Conservation (phyloP, 1,140 invertebrate species). For the Campoletis sonorensis region DNA sequence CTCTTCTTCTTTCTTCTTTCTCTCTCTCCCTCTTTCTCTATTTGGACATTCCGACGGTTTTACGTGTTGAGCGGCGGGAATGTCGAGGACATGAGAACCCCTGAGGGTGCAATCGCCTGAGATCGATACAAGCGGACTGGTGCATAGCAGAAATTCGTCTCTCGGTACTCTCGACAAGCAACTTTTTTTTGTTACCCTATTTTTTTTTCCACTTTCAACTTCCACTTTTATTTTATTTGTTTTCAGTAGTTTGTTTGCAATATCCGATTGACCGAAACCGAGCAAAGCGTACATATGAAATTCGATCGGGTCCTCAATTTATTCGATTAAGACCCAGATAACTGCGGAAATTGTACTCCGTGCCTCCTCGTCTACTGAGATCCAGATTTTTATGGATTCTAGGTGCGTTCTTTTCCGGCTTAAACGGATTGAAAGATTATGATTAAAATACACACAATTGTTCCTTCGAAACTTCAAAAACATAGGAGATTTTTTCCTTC, state of each 20-base stretch:
- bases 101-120: slow-evolving; percentile 41
- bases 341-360: background rate
- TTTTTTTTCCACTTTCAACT: slow-evolving; percentile 15
- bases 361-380: background rate
- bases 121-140: slow-evolving; percentile 31
- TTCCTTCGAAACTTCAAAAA: no score
- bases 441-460: no score
- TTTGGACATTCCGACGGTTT: slow-evolving; percentile 41
- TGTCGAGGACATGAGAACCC: slow-evolving; percentile 55
- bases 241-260: background rate
- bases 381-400: no score
- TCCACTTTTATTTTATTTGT: background rate
- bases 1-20: background rate
- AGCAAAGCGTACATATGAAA: background rate
- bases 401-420: no score
- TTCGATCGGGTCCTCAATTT: background rate
- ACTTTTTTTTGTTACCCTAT: background rate
- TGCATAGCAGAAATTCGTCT: slow-evolving; percentile 39
- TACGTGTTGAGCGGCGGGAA: slow-evolving; percentile 50
- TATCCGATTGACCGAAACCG: slow-evolving; percentile 1
- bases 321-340: background rate
- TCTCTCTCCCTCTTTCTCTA: background rate
- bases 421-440: no score
- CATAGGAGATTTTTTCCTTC: no score
- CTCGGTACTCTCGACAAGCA: background rate